Evolutionary conservation across 2,113 vertebrate species (phyloP).

Genomic region (Tychaedon coryphoeus): DNA sequence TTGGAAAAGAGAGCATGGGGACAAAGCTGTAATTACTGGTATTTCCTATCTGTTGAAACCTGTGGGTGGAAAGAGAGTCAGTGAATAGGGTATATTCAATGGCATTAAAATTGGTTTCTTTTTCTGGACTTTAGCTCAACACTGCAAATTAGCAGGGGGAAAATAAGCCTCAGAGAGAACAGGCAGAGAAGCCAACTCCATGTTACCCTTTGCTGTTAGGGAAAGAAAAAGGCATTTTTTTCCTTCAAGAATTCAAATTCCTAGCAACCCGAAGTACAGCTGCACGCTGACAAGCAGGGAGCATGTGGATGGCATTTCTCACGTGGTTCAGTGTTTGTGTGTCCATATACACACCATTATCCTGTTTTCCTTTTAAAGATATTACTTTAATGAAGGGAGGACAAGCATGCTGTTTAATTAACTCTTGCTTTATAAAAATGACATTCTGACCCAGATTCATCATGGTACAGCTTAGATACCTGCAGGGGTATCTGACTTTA

Average conservation of each 20-base stretch:
- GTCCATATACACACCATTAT: not conserved
- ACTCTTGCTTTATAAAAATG: not conserved
- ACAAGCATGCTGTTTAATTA: slow-evolving; percentile 15
- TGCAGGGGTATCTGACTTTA: not conserved
- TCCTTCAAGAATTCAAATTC: slow-evolving; percentile 17
- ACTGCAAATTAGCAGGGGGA: slow-evolving; percentile 57
- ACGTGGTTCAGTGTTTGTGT: not conserved
- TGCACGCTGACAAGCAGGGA: not conserved
- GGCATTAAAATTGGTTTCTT: slow-evolving; percentile 36
- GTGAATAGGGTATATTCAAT: slow-evolving; percentile 47
- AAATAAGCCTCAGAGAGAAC: slow-evolving; percentile 40
- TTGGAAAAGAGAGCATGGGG: slow-evolving; percentile 46
- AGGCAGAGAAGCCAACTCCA: slow-evolving; percentile 32
- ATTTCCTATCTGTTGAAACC: slow-evolving; percentile 56
- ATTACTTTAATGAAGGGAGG: slow-evolving; percentile 2
- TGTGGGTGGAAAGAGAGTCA: slow-evolving; percentile 42
- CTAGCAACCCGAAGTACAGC: not conserved
- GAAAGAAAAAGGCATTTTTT: not conserved
- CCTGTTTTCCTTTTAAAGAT: slow-evolving; percentile 3
- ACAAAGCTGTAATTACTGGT: slow-evolving; percentile 61
- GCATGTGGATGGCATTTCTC: not conserved
- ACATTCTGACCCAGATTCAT: not conserved
- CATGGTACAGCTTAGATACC: not conserved
- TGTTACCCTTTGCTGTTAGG: not conserved
- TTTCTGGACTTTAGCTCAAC: slow-evolving; percentile 59